These are phyloP conservation scores for Sterrhoptilus dennistouni DNA, from an alignment of 2,113 vertebrate genomes.

Conservation along the genomic window DNA sequence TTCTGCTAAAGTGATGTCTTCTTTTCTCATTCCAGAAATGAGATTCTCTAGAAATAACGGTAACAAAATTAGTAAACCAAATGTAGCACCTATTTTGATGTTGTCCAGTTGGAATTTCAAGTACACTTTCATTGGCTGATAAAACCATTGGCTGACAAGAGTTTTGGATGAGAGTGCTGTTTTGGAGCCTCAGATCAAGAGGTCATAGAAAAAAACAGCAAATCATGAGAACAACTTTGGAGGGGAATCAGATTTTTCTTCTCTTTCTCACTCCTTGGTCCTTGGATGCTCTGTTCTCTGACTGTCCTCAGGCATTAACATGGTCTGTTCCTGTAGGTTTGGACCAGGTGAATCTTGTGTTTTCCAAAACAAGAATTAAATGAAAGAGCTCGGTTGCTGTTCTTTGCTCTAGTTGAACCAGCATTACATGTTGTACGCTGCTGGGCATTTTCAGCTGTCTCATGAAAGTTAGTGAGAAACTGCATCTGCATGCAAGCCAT, in stretches of 20 bases:
- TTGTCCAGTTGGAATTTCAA: background rate
- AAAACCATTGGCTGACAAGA: background rate
- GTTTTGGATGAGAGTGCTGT: background rate
- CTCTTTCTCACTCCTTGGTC: background rate
- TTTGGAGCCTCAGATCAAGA: background rate
- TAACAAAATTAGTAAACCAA: background rate
- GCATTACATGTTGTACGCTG: accelerated
- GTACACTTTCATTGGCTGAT: background rate
- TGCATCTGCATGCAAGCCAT: background rate
- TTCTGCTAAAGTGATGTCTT: background rate
- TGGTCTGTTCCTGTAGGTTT: background rate
- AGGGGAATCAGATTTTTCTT: background rate
- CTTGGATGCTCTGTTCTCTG: background rate
- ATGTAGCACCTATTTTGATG: background rate
- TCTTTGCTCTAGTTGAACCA: background rate
- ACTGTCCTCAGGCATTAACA: background rate
- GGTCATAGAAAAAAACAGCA: background rate
- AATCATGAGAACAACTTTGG: background rate
- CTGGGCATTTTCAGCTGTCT: background rate
- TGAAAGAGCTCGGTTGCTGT: background rate
- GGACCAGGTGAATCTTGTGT: background rate
- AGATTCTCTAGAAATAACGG: background rate
- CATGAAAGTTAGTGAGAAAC: background rate
- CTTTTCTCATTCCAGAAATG: background rate
- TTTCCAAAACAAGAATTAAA: background rate